Base-by-base conservation (phyloP, 2,797 vertebrate species). In the Acanthurus lineatus region DNA sequence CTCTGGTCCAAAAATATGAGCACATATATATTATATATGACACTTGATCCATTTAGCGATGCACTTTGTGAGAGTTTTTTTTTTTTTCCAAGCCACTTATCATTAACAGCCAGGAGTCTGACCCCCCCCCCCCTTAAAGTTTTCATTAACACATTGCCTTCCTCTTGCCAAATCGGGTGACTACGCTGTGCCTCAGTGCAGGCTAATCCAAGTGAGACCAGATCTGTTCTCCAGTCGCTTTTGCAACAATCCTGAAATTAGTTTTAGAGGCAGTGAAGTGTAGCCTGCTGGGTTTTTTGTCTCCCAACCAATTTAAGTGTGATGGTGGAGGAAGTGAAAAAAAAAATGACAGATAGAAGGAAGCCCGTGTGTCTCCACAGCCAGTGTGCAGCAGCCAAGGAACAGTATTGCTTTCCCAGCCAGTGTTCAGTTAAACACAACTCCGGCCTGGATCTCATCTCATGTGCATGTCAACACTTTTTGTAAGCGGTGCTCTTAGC, bases 181-280 rank as follows among this genome's bases (percentile, higher is more conserved):
- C 74, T 77, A 66, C n/a, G 80, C 83, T 87, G 81, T 87, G 90
- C 91, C 87, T 92, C 88, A 84, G 79, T 83, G 89, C 84, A 62
- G 80, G 69, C 89, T 90, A 92, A 93, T 92, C 90, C 91, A 91
- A 84, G 81, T 83, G 92, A 93, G 89, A 91, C 90, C 91, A 87
- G 89, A 92, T 93, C 88, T 81, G 80, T 83, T 88, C 86, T 88
- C 77, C 75, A 69, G 72, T 92, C 25, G n/a, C 77, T 85, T 91
- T 86, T 86, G 82, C 86, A 92, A 87, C 90, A 86, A 82, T 92
- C 93, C 91, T 86, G 80, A 93, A 94, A 94, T 94, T 87, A 93
- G 91, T 92, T 94, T 93, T 66, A 87, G 87, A 90, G 73, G 67
- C 89, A 88, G 82, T 91, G 81, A 80, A 90, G 92, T 93, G 91